These are phyloP conservation scores for Nibea albiflora DNA, from an alignment of 2,113 vertebrate species.

Conservation along the genomic window DNA sequence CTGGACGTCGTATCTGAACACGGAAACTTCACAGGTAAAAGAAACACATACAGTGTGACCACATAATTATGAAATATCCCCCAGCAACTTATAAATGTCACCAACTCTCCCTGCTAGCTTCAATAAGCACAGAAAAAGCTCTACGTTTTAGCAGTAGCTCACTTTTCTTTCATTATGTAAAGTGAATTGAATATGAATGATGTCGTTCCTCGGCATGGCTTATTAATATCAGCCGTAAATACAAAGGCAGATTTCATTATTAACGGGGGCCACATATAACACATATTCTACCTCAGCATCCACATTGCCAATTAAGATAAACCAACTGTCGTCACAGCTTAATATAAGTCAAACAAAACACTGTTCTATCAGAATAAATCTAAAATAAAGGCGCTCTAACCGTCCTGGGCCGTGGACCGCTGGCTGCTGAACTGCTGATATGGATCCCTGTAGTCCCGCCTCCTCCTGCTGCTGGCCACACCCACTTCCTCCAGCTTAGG, in stretches of 20 bases:
- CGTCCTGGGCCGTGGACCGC: constrained; percentile 78
- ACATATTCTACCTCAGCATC: background rate
- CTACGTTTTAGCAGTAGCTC: background rate
- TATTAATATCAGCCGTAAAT: too few species aligned
- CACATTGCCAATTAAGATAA: background rate
- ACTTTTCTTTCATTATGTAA: background rate
- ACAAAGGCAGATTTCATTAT: too few species aligned
- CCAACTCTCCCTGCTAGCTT: background rate
- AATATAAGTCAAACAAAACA: background rate
- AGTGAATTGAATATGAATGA: background rate
- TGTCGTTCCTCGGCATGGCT: background rate
- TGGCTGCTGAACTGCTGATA: constrained; percentile 83
- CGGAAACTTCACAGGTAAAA: too few species aligned
- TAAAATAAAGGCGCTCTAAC: constrained; percentile 42
- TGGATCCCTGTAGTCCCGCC: constrained; percentile 84
- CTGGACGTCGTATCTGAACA: background rate
- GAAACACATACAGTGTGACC: too few species aligned
- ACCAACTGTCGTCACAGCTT: background rate
- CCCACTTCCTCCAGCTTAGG: constrained; percentile 73
- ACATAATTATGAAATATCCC: background rate
- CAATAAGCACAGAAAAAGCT: background rate
- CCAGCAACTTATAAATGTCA: background rate
- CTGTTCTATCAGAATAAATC: background rate
- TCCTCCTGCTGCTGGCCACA: constrained; percentile 85
- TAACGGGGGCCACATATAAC: too few species aligned